Base-by-base conservation (phyloP, 2,797 vertebrate genomes). In the Cryptoblepharus egeriae region DNA sequence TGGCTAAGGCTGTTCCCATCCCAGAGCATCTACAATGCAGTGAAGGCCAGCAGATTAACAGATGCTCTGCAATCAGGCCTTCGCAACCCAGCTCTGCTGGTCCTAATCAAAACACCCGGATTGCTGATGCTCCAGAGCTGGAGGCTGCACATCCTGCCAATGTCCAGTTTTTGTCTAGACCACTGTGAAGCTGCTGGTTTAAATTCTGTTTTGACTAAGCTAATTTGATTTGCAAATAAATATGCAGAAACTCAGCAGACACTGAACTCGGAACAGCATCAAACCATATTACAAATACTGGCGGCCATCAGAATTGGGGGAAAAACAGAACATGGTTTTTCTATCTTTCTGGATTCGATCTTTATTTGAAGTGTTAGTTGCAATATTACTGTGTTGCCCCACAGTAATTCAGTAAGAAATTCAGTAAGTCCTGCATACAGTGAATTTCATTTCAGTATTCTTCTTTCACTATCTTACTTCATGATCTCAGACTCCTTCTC, bases 1-100 rank as follows among this genome's bases (percentile, higher is more conserved):
- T 97, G 93, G 96, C 96, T 84, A 97, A 93, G 81, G 96, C 95
- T 88, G 95, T 95, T 95, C 96, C 97, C 96, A 97, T 96, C 88
- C 93, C 92, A 1, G 79, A 84, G 85, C 70, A 79, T 26, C 57
- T 58, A 78, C 79, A 72, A 75, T 45, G 72, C n/a, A 3, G 65
- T 9, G 68, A 20, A 75, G 87, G 76, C 64, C 81, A 79, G 89
- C 63, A 88, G 76, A 86, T 74, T 52, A 79, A 57, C 12, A 84
- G 85, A 77, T 72, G 70, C 71, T 88, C 22, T 82, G 83, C 6
- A 39, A 83, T 71, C 79, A 89, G 58, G 76, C 86, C 74, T 85
- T 20, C 24, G 68, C 61, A 83, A 88, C 0, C 42, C 81, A 81
- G 63, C 9, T 26, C 64, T 84, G 70, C 64, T 63, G 80, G 87